Percentiles rank a stretch among this genome's conserved stretches.
Conservation (phyloP, 2,888 invertebrate genomes). For the Conchocele bisecta region DNA sequence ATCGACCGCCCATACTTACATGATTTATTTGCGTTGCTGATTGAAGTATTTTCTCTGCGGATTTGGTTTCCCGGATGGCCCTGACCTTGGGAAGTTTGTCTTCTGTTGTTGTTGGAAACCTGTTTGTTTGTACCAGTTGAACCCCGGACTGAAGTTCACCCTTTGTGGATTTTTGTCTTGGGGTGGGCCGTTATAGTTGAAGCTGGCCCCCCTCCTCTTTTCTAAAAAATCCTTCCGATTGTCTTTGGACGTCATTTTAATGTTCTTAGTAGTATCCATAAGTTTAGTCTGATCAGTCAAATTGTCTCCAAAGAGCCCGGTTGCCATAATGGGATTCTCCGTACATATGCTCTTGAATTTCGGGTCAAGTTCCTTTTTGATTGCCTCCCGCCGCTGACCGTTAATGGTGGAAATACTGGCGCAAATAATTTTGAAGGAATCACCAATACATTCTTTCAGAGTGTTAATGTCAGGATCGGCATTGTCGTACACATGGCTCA, state of each 20-base stretch:
- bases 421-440: conserved; percentile 14
- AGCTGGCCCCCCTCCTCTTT: not conserved
- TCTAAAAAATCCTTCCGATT: not conserved
- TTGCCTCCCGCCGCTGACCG: not conserved
- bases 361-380: conserved; percentile 6
- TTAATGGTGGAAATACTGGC: not conserved
- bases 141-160: too few relatives aligned
- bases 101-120: not conserved
- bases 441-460: not conserved
- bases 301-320: conserved; percentile 17
- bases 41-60: too few relatives aligned
- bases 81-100: not conserved
- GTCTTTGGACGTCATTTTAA: not conserved
- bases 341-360: conserved; percentile 14
- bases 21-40: too few relatives aligned
- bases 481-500: not conserved
- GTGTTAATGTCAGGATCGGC: not conserved
- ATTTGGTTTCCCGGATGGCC: not conserved
- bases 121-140: not conserved
- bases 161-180: not conserved
- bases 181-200: not conserved
- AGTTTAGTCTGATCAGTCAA: not conserved
- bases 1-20: too few relatives aligned
- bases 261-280: not conserved
- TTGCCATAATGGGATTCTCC: not conserved